Evolutionary conservation across 64 coral and sea anemone genomes (phyloP), one percentile per base, ranked within the genome.

Genomic region (Acropora tenuis): DNA sequence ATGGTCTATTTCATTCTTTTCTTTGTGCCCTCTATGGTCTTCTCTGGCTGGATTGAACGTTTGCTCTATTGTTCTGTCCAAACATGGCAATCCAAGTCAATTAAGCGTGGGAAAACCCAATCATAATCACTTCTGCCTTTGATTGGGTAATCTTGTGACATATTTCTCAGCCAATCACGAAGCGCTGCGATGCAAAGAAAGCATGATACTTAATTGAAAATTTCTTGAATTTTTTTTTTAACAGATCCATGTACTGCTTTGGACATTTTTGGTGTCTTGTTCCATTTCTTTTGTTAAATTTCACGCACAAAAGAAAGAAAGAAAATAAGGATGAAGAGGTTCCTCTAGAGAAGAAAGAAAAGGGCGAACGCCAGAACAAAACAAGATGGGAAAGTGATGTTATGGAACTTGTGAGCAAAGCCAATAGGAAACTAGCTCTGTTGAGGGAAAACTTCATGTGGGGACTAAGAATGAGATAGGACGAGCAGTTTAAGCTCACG

Each of bases 181-280:
- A 55, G 52, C 60, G 2, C 9, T 61, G 2, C 58, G 9, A 61
- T 8, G 1, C 58, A 61, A 13, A 19, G 3, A 30, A 30, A 30
- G 30, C 30, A 30, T 30, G 30, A 30, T 30, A 30, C 30, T 30
- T 30, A 30, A 30, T 30, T 48, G 1, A 48, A 49, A 6, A 2
- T 41, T 6, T 57, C 1, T 41, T 48, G 48, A 6, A 18, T 4
- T 20, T 58, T 45, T 84, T 48, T 46, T 85, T 84, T 18, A n/a
- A 0, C 82, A 85, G 82, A 30, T 85, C 82, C 5, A 72, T 85
- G 63, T 85, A 85, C 50, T 85, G 44, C 61, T 85, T 48, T 8
- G 82, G 63, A 20, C 61, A 48, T 49, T 67, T 85, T 46, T 85
- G 61, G 82, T 85, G 61, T 17, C 43, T 85, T 8, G 2, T 85